These are phyloP conservation scores for Idaea dimidiata DNA, from an alignment of 2,888 invertebrate species.

Conservation along the genomic window DNA sequence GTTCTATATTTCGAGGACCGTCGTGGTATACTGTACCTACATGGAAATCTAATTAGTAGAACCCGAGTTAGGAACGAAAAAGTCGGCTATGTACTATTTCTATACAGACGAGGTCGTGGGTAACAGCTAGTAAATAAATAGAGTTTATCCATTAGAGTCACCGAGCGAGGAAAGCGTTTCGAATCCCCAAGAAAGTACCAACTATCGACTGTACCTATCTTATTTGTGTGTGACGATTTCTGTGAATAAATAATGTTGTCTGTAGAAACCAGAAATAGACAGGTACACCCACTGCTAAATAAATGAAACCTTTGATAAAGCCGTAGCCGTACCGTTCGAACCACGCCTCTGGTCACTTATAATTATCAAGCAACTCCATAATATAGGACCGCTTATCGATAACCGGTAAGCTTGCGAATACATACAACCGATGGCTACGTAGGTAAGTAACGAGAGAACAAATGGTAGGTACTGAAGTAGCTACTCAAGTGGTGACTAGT, in stretches of 20 bases:
- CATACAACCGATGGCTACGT: background rate
- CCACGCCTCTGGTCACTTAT: conserved; percentile 38
- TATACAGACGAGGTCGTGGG: too few relatives aligned
- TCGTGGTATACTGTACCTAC: too few relatives aligned
- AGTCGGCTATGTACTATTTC: too few relatives aligned
- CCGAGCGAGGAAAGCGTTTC: background rate
- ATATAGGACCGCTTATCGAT: conserved; percentile 16
- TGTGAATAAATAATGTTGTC: conserved; percentile 23
- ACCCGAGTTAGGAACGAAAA: too few relatives aligned
- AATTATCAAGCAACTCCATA: conserved; percentile 28
- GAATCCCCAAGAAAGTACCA: background rate
- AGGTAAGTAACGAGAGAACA: conserved; percentile 6
- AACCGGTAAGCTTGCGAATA: conserved; percentile 20
- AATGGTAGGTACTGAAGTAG: conserved; percentile 14
- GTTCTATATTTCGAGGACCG: too few relatives aligned
- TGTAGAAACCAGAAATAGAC: conserved; percentile 24
- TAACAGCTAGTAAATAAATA: too few relatives aligned
- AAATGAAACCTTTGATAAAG: conserved; percentile 33
- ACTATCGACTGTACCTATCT: conserved; percentile 7
- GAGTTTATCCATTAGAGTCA: background rate
- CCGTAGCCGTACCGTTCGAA: conserved; percentile 26
- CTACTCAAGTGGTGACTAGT: conserved; percentile 16
- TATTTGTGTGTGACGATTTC: conserved; percentile 17
- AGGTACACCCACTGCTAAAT: conserved; percentile 19
- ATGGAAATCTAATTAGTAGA: too few relatives aligned